Percentiles rank a stretch among this genome's conserved stretches.
Conservation (phyloP, 2,797 vertebrate species). For the Hipposideros larvatus region DNA sequence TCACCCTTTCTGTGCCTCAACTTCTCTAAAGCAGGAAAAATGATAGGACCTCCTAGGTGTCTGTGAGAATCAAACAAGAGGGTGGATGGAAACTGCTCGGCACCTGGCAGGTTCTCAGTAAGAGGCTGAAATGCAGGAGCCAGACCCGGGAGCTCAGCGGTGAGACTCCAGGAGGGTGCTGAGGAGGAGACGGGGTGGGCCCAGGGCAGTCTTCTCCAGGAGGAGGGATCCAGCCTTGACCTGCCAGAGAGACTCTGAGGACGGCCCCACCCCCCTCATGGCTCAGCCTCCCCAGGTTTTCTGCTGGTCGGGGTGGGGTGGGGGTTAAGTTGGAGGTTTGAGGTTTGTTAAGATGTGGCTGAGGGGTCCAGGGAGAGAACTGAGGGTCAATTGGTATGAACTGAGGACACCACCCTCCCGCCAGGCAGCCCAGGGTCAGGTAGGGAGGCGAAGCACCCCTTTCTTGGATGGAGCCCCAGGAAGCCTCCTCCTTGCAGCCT, state of each 20-base stretch:
- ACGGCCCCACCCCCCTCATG: rapidly evolving
- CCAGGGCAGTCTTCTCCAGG: neutral
- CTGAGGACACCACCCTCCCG: neutral
- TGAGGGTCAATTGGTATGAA: neutral
- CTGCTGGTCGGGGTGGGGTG: neutral
- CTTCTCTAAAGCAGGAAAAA: neutral
- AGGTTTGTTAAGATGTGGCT: neutral
- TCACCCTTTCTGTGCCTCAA: neutral
- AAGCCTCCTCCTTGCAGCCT: neutral
- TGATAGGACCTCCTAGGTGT: neutral
- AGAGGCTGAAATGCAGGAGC: neutral
- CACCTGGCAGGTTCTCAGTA: neutral
- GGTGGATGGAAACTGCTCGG: neutral
- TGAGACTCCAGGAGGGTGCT: rapidly evolving
- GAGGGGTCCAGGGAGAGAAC: neutral
- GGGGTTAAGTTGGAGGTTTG: neutral
- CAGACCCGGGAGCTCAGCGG: neutral
- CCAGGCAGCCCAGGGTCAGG: neutral
- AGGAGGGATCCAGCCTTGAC: too few species aligned
- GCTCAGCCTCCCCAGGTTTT: neutral
- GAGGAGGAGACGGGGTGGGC: neutral
- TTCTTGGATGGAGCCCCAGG: neutral
- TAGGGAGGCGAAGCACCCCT: neutral
- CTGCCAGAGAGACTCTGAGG: neutral
- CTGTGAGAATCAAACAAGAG: neutral